These are phyloP conservation scores for Lepus townsendii DNA, from an alignment of 2,797 vertebrate genomes.

Conservation along the genomic window DNA sequence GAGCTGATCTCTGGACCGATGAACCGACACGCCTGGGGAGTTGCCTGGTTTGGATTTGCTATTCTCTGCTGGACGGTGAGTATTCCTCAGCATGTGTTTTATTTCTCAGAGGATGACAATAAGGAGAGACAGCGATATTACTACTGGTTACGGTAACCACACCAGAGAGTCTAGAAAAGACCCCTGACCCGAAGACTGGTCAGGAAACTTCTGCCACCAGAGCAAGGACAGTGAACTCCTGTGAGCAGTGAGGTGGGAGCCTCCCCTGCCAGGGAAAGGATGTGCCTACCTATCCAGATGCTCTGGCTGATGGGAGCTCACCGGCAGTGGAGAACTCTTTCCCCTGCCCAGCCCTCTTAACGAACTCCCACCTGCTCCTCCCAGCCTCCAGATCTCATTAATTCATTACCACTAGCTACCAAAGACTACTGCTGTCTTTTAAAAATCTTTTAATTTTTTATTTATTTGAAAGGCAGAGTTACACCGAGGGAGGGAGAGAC, in stretches of 20 bases:
- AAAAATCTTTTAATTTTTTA: no score
- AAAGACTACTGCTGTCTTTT: not conserved
- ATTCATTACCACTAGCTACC: not conserved
- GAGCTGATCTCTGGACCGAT: conserved; percentile 88
- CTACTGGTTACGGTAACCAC: not conserved
- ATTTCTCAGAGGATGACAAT: not conserved
- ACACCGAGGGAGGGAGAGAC: no score
- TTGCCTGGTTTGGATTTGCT: conserved; percentile 93
- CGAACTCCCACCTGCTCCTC: not conserved
- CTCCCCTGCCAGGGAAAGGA: not conserved
- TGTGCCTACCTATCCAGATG: not conserved
- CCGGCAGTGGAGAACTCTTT: not conserved
- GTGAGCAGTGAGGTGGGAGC: no score
- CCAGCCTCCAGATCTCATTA: not conserved
- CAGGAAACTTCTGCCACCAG: not conserved
- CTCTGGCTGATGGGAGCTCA: not conserved
- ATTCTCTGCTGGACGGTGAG: conserved; percentile 93
- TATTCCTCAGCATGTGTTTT: conserved; percentile 66
- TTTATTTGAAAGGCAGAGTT: no score
- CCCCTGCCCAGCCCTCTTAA: not conserved
- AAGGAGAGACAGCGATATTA: conserved; percentile 59
- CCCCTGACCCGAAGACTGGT: not conserved
- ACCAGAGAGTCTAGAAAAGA: conserved; percentile 60
- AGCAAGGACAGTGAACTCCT: not conserved
- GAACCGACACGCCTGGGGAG: conserved; percentile 90